Evolutionary conservation across 2,888 invertebrate species (phyloP).

Genomic region (Acleris literana): DNA sequence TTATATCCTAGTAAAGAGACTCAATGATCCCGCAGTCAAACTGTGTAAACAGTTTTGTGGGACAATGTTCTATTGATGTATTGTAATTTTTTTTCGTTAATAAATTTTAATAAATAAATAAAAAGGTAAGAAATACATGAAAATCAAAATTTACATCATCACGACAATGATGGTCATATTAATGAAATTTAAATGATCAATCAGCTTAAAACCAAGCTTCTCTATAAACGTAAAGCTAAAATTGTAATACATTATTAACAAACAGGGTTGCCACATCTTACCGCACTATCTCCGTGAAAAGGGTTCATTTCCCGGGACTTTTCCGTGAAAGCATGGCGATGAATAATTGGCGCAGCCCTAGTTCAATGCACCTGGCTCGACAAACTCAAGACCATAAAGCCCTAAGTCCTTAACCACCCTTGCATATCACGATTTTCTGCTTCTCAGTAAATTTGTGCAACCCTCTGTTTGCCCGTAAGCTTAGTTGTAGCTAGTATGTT

Average conservation of each 20-base stretch:
- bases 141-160: too few species aligned
- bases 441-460: slow-evolving; percentile 6
- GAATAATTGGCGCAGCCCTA: slow-evolving; percentile 39
- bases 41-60: too few species aligned
- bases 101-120: too few species aligned
- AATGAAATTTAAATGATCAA: too few species aligned
- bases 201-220: too few species aligned
- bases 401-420: slow-evolving; percentile 5
- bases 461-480: slow-evolving; percentile 35
- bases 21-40: too few species aligned
- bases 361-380: slow-evolving; percentile 37
- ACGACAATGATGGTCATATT: too few species aligned
- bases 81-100: too few species aligned
- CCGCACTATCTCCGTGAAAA: slow-evolving; percentile 12
- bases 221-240: too few species aligned
- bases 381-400: slow-evolving; percentile 5
- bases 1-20: too few species aligned
- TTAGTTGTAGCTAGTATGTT: slow-evolving; percentile 37
- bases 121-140: too few species aligned
- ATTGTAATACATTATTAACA: slow-evolving; percentile 40
- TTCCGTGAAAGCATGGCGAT: slow-evolving; percentile 36
- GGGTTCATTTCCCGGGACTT: slow-evolving; percentile 29
- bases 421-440: slow-evolving; percentile 9
- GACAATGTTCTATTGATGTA: too few species aligned
- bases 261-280: slow-evolving; percentile 36